Base-by-base conservation (phyloP, 2,888 invertebrate genomes). In the Melieria picta region DNA sequence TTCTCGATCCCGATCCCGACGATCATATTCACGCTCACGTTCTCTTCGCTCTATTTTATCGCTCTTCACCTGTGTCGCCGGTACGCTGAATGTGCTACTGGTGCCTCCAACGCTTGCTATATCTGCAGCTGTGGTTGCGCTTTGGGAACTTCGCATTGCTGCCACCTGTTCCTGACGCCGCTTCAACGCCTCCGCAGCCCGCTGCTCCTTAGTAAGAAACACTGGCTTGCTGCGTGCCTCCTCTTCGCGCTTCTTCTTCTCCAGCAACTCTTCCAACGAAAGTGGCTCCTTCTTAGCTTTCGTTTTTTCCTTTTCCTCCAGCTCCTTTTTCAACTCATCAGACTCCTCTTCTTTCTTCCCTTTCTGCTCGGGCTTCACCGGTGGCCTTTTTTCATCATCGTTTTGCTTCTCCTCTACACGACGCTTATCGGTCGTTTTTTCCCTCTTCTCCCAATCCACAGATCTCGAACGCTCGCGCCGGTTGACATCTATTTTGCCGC, bases 201-300 rank as follows among this genome's bases (percentile, higher is more conserved):
- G 90, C 85, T 99, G 96, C 85, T 98, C 98, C 89, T 98, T 99
- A 0, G 97, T 95, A 52, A 99, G 88, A 85, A 99, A 99, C 47
- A 97, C 96, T 0, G 99, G 99, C 89, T 98, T 99, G 79, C 97
- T 95, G 66, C 95, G 90, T 1, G 95, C 97, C 81, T 94, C 95
- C 85, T 98, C 97, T 83, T 98, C 98, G 0, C 96, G 96, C 83
- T 99, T 98, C 84, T 98, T 98, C 87, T 97, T 98, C 0, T 96
- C 94, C 63, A 99, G 88, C 56, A 99, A 86, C 85, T 99, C 98
- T 85, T 99, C 99, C 70, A 99, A 88, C 5, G 99, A 99, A 13
- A 99, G 88, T 0, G 99, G 99, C 83, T 98, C 98, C 65, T 79
- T 76, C 85, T 89, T 87, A 9, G 42, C 87, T 10, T 89, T 89